These are phyloP conservation scores for Pocillopora damicornis DNA, from an alignment of 64 coral and sea anemone genomes.

Conservation along the genomic window DNA sequence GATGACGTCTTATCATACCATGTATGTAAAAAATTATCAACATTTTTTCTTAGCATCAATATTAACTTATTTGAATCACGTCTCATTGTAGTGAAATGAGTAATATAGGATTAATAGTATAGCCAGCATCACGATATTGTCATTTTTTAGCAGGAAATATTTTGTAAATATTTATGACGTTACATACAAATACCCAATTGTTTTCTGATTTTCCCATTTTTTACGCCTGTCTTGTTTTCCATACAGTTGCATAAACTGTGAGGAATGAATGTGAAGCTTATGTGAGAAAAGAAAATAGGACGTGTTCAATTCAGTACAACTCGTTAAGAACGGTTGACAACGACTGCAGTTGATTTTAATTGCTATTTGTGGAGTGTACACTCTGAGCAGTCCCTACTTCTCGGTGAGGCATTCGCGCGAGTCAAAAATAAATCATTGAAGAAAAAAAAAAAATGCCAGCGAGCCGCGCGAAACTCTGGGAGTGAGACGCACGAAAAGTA, in stretches of 20 bases:
- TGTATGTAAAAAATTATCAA: not conserved
- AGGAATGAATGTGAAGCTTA: conserved; percentile 4
- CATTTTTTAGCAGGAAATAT: conserved; percentile 3
- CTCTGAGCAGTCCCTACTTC: no score
- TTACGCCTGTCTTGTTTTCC: not conserved
- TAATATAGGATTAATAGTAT: no score
- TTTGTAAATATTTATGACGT: conserved; percentile 15
- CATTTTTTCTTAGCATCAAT: not conserved
- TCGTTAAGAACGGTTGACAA: not conserved
- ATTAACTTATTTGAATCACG: not conserved
- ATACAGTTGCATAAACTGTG: not conserved
- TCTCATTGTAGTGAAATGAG: not conserved
- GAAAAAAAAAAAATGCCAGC: no score
- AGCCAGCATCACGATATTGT: not conserved
- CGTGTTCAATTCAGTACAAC: not conserved
- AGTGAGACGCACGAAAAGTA: no score
- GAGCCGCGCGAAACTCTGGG: no score
- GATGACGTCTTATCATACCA: not conserved
- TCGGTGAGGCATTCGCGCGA: no score
- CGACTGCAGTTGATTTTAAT: not conserved
- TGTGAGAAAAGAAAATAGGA: not conserved
- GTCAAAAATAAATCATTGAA: no score
- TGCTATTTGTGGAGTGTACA: not conserved
- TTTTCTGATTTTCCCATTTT: not conserved
- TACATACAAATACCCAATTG: not conserved